Evolutionary conservation across 2,113 vertebrate species (phyloP), one percentile per base, ranked within the genome.

Genomic region (Limanda limanda): DNA sequence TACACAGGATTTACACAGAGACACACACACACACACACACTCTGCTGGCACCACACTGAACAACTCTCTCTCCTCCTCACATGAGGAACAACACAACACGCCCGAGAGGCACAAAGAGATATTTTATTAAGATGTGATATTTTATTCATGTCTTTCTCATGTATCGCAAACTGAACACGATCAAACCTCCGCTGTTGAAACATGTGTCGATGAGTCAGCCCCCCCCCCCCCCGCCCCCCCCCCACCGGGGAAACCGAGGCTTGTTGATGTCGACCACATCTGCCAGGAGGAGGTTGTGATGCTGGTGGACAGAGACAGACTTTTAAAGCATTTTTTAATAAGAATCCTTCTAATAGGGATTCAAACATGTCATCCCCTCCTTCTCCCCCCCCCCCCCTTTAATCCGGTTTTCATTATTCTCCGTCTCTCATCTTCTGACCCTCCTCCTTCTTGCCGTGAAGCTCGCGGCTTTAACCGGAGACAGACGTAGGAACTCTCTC

Each of bases 231-330:
- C 27, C 4, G 0, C 31, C 31, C 31, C 31, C 31, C 31, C 31
- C 31, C 31, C 27, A 3, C 65, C 2, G 12, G 35, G 48, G 71
- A 27, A 67, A 15, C 58, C 27, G 9, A 20, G 35, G 21, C 54
- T 3, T 68, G 77, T 61, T 77, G 76, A 83, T 83, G 69, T 45
- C 27, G n/a, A 77, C 55, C 63, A 79, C 71, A 71, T 82, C 72
- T 76, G 73, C 52, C 56, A 27, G 13, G 15, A 27, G 13, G 15
- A 17, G 24, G 24, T 58, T 17, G 2, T 17, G 13, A 56, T 56
- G 12, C 2, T 69, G 62, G 45, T 15, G 67, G 67, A 66, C 76
- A 71, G 69, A n/a, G 24, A 21, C 1, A 51, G 35, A 37, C 17
- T 58, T 0, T 72, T 31, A 7, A 31, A 31, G 31, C 31, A 31